Evolutionary conservation across 2,888 invertebrate genomes (phyloP).

Genomic region (Auanema freiburgensis): DNA sequence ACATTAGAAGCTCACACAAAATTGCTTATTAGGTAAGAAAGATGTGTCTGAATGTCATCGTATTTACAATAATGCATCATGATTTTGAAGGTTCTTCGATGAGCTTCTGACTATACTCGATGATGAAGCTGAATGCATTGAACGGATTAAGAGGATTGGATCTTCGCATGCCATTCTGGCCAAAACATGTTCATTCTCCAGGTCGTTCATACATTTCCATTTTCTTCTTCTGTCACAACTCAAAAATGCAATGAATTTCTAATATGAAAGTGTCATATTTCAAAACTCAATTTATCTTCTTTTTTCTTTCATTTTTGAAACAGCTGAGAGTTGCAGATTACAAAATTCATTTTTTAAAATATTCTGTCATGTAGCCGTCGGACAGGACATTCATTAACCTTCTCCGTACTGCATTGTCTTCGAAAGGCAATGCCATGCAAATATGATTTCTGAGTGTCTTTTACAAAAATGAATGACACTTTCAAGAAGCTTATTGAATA

Average conservation of each 20-base stretch:
- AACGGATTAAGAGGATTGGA: conserved; percentile 34
- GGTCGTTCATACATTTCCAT: conserved; percentile 7
- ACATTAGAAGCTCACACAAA: conserved; percentile 61
- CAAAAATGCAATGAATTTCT: too few relatives aligned
- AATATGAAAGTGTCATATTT: background rate
- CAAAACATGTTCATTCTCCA: conserved; percentile 41
- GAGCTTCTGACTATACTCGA: conserved; percentile 55
- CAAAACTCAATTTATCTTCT: background rate
- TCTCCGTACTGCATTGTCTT: too few relatives aligned
- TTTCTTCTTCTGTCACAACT: background rate
- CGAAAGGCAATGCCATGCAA: background rate
- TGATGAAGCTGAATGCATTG: conserved; percentile 49
- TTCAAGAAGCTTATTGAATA: background rate
- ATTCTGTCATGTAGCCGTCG: background rate
- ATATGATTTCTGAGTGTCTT: background rate
- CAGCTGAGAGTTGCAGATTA: too few relatives aligned
- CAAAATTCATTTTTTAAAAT: background rate
- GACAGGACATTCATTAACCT: background rate
- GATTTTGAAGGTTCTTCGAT: conserved; percentile 56
- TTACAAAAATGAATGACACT: background rate
- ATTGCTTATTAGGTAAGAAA: conserved; percentile 49
- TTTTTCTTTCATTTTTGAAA: too few relatives aligned
- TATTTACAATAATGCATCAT: background rate
- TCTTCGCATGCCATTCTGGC: conserved; percentile 43
- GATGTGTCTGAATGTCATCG: background rate